Conservation (phyloP, 2,797 vertebrate species). For the Microctenopoma steveboyesi region DNA sequence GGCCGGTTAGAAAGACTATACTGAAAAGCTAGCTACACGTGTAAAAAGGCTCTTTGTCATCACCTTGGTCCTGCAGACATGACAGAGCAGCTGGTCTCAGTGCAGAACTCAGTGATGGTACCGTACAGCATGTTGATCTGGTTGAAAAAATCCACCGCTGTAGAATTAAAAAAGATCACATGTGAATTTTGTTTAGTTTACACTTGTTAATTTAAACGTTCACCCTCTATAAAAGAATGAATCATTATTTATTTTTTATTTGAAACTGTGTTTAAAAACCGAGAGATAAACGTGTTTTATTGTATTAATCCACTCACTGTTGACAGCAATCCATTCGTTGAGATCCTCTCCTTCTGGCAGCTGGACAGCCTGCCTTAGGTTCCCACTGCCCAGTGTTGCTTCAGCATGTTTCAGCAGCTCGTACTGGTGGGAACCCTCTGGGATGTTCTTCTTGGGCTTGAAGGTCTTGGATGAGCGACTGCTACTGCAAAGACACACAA, state of each 20-base stretch:
- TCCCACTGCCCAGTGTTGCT: conserved; percentile 94
- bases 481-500: conserved; percentile 78
- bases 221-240: neutral
- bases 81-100: conserved; percentile 91
- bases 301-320: conserved; percentile 86
- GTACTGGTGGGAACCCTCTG: conserved; percentile 96
- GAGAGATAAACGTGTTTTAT: neutral
- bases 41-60: neutral
- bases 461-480: conserved; percentile 96
- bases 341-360: conserved; percentile 96
- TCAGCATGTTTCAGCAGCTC: conserved; percentile 96
- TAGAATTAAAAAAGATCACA: conserved; percentile 41
- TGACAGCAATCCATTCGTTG: conserved; percentile 98
- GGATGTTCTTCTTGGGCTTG: conserved; percentile 97
- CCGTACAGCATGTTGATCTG: conserved; percentile 98
- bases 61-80: conserved; percentile 98
- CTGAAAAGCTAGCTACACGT: neutral
- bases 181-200: neutral
- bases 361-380: conserved; percentile 95
- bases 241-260: conserved; percentile 10
- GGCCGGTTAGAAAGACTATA: neutral
- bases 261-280: conserved; percentile 3
- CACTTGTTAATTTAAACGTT: conserved; percentile 1
- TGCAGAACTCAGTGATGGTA: conserved; percentile 98
- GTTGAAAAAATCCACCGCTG: conserved; percentile 98